Conservation (phyloP, 2,113 vertebrate genomes). For the Limnothrissa miodon region DNA sequence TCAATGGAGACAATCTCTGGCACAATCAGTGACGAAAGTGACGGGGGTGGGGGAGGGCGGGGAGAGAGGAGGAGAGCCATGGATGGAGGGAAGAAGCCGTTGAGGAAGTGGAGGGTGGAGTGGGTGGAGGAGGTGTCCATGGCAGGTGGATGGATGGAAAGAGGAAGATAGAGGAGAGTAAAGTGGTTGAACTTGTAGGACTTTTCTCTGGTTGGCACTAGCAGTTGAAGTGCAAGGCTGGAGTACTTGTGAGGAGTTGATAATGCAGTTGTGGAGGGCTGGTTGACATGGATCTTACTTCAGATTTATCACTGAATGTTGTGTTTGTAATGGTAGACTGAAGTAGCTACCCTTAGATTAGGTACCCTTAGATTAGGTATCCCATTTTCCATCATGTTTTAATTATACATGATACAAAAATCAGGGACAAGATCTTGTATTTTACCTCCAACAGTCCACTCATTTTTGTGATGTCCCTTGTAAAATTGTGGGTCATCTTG, state of each 20-base stretch:
- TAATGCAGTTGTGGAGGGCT: constrained; percentile 26
- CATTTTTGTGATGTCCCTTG: no score
- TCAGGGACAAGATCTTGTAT: no score
- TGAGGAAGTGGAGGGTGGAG: constrained; percentile 30
- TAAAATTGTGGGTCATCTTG: no score
- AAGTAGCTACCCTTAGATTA: not conserved
- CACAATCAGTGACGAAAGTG: constrained; percentile 76
- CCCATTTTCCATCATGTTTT: no score
- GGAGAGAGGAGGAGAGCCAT: constrained; percentile 46
- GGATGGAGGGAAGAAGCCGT: constrained; percentile 34
- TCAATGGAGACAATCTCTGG: constrained; percentile 78
- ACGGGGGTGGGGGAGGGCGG: constrained; percentile 56
- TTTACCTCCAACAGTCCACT: no score
- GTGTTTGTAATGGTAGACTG: not conserved
- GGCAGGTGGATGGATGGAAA: constrained; percentile 53
- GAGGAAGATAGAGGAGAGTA: constrained; percentile 26
- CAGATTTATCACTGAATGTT: not conserved
- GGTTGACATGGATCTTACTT: not conserved
- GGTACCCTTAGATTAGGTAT: no score
- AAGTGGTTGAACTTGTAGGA: constrained; percentile 34
- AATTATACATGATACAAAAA: no score
- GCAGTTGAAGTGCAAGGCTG: constrained; percentile 32
- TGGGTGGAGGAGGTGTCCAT: constrained; percentile 49
- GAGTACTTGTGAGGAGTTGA: constrained; percentile 29
- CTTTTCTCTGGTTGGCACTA: constrained; percentile 37